phyloP scores from a whole-genome alignment of 2,797 vertebrate genomes.

The Lepus townsendii region DNA sequence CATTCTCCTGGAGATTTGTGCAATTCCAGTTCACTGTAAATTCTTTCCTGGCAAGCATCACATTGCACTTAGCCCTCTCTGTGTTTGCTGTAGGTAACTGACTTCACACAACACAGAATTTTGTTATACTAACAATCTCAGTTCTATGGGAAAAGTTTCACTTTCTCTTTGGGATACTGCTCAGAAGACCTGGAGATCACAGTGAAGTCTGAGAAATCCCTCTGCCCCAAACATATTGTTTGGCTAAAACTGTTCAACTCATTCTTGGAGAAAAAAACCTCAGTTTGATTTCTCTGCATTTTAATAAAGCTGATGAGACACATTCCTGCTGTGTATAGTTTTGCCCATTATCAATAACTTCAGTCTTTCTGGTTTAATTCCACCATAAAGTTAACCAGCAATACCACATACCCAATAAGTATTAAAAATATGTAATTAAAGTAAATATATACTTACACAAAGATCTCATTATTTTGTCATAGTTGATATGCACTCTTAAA shows the following conservation, averaged over 20 bases:
- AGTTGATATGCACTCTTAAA: neutral
- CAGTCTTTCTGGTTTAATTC: slow-evolving; percentile 14
- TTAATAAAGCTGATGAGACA: neutral
- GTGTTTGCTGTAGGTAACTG: neutral
- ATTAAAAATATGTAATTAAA: neutral
- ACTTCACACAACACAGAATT: neutral
- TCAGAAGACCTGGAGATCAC: neutral
- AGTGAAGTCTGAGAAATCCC: neutral
- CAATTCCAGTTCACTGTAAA: slow-evolving; percentile 68
- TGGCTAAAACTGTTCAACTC: neutral
- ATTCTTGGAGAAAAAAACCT: neutral
- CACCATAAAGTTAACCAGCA: neutral
- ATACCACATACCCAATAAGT: neutral
- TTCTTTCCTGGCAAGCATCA: slow-evolving; percentile 55
- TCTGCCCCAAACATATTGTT: neutral
- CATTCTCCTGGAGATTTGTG: slow-evolving; percentile 61
- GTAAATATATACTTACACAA: neutral
- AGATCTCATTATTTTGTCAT: neutral
- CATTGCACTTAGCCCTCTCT: neutral
- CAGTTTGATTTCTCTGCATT: neutral
- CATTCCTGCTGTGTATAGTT: neutral
- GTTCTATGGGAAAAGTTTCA: neutral
- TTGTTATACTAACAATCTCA: neutral
- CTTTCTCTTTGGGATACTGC: neutral
- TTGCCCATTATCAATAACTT: neutral